Conservation (phyloP, 2,888 invertebrate genomes). For the Stenotaenia linearis region DNA sequence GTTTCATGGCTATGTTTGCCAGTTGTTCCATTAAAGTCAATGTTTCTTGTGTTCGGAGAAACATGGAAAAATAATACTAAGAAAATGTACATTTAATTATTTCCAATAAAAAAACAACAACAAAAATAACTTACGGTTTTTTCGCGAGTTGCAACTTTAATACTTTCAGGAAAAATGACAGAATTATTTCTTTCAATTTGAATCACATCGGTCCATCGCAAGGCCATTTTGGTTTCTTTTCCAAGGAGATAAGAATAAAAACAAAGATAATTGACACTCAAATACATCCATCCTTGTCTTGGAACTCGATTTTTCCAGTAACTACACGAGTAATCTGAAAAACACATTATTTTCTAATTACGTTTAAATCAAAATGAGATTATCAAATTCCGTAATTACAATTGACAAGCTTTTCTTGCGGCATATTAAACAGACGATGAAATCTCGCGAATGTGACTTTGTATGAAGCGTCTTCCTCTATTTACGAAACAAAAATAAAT, state of each 20-base stretch:
- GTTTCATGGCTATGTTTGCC: constrained; percentile 93
- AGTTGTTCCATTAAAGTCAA: constrained; percentile 89
- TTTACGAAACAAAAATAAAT: constrained; percentile 35
- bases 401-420: constrained; percentile 89
- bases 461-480: constrained; percentile 71
- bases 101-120: too few relatives aligned
- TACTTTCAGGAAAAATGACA: constrained; percentile 72
- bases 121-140: constrained; percentile 60
- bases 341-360: background rate
- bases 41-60: constrained; percentile 81
- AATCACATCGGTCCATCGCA: constrained; percentile 85
- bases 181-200: constrained; percentile 48
- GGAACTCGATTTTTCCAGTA: constrained; percentile 90
- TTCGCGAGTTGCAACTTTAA: constrained; percentile 77
- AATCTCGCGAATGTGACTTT: constrained; percentile 75
- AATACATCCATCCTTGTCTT: constrained; percentile 92
- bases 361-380: background rate
- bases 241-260: constrained; percentile 94
- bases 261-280: constrained; percentile 93
- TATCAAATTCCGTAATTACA: constrained; percentile 56
- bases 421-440: constrained; percentile 80
- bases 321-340: constrained; percentile 58
- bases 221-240: constrained; percentile 75
- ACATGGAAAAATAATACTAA: constrained; percentile 85
- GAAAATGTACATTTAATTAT: constrained; percentile 42